phyloP scores from a whole-genome alignment of 2,113 vertebrate genomes.

The Hylia prasina region DNA sequence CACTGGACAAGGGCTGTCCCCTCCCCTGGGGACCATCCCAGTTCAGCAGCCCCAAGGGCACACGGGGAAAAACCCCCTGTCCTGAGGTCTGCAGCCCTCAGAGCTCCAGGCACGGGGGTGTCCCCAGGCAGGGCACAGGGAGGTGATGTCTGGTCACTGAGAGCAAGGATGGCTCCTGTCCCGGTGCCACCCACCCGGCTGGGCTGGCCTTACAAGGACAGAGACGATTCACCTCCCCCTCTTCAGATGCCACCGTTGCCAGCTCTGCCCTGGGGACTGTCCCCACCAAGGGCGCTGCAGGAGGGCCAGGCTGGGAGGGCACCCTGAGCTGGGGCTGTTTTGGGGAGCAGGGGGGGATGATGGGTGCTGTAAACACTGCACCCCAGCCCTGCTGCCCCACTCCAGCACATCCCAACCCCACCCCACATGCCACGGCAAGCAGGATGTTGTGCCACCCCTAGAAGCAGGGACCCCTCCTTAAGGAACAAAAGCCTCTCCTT shows the following conservation, averaged over 20 bases:
- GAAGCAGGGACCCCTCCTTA: neutral
- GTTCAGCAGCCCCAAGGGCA: neutral
- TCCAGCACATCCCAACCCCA: neutral
- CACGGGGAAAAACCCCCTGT: rapidly evolving
- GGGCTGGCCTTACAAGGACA: neutral
- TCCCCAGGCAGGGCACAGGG: neutral
- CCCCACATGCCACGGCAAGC: neutral
- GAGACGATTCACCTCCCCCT: rapidly evolving
- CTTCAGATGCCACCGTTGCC: neutral
- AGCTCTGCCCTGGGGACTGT: neutral
- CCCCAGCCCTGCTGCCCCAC: neutral
- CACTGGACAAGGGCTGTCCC: neutral
- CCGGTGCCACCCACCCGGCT: neutral
- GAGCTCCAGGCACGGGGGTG: neutral
- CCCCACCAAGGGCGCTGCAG: neutral
- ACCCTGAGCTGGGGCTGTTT: neutral
- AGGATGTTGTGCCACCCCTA: rapidly evolving
- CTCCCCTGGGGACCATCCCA: rapidly evolving
- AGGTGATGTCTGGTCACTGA: neutral
- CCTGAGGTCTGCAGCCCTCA: neutral
- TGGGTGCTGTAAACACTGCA: rapidly evolving
- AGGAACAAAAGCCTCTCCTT: neutral
- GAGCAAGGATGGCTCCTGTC: neutral
- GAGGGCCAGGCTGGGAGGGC: neutral
- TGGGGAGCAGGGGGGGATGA: rapidly evolving